These are phyloP conservation scores for Reticulitermes speratus DNA, from an alignment of 1,140 invertebrate genomes.

Conservation along the genomic window DNA sequence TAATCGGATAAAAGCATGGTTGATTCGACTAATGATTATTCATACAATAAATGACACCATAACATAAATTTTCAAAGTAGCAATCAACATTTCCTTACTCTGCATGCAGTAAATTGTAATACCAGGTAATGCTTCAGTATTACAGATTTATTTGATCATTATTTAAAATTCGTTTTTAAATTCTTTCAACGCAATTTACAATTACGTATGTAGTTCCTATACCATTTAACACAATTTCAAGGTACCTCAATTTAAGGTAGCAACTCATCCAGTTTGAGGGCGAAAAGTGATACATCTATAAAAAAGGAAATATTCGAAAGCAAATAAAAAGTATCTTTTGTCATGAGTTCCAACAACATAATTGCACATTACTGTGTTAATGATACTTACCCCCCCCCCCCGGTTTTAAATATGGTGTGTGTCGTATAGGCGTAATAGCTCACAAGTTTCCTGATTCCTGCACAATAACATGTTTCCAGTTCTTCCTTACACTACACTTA, in stretches of 20 bases:
- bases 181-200: background rate
- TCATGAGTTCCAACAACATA: no score
- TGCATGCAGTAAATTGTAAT: background rate
- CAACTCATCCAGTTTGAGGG: background rate
- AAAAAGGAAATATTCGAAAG: no score
- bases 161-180: background rate
- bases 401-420: no score
- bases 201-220: background rate
- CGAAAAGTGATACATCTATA: no score
- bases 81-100: background rate
- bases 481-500: no score
- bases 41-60: background rate
- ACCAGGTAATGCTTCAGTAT: background rate
- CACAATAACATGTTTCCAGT: no score
- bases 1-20: background rate
- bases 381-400: no score
- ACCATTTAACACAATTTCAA: background rate
- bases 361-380: no score
- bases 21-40: background rate
- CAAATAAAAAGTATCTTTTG: no score
- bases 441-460: no score
- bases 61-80: background rate
- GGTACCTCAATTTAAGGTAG: background rate
- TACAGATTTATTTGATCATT: background rate
- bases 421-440: no score